A percentile compares a stretch with the other conserved stretches of the same genome.
Evolutionary conservation across 2,113 vertebrate species (phyloP).

Genomic region (Choloepus hoffmanni): DNA sequence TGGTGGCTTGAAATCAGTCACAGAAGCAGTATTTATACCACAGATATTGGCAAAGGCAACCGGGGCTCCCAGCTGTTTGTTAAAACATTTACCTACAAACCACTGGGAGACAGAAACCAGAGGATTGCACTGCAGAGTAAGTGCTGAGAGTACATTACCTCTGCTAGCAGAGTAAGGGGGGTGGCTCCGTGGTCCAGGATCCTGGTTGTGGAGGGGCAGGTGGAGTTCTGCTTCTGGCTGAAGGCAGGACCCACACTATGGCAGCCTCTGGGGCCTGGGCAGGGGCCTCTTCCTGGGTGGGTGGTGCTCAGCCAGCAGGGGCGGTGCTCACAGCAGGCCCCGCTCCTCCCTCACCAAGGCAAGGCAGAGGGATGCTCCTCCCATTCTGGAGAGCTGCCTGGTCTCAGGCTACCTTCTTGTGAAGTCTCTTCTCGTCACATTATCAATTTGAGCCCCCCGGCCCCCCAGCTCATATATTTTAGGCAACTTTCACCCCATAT

Average conservation of each 20-base stretch:
- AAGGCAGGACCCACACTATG: rapidly evolving
- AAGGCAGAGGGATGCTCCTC: background rate
- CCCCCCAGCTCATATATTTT: background rate
- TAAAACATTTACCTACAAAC: background rate
- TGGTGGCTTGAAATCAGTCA: background rate
- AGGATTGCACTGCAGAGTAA: background rate
- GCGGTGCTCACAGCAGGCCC: rapidly evolving
- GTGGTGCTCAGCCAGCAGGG: background rate
- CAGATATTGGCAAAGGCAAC: background rate
- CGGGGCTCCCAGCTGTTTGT: background rate
- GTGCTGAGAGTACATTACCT: background rate
- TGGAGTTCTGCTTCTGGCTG: background rate
- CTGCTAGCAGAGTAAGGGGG: too few relatives aligned
- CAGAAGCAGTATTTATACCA: background rate
- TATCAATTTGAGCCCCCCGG: background rate
- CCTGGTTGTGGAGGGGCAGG: background rate
- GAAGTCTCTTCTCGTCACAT: background rate
- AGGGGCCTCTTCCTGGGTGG: background rate
- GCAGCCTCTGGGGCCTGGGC: rapidly evolving
- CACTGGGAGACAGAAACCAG: background rate
- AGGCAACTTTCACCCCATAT: background rate
- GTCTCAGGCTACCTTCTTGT: background rate
- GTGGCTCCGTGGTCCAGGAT: too few relatives aligned
- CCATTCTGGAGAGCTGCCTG: background rate
- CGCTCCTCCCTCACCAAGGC: rapidly evolving